These are phyloP conservation scores for Calypte anna DNA, from an alignment of 2,113 vertebrate species.

Conservation along the genomic window DNA sequence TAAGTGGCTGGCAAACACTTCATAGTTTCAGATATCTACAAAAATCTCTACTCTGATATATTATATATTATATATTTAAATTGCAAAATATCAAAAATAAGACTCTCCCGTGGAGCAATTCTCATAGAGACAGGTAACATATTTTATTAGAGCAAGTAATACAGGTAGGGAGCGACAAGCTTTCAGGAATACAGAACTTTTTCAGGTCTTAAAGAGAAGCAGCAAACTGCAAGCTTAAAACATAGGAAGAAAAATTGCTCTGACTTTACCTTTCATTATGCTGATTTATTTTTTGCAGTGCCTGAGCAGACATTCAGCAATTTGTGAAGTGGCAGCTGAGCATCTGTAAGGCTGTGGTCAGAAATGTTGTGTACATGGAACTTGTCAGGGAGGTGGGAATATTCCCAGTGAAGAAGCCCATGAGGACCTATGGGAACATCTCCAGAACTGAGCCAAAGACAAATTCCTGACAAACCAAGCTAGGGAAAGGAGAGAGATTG, in stretches of 20 bases:
- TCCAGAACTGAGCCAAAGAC: not conserved
- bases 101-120: not conserved
- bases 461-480: not conserved
- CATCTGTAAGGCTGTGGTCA: not conserved
- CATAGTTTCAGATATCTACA: not conserved
- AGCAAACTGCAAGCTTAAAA: not conserved
- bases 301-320: not conserved
- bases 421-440: not conserved
- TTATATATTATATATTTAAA: not conserved
- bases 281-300: not conserved
- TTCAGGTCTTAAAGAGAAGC: not conserved
- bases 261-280: not conserved
- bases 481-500: not conserved
- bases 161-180: not conserved
- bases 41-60: not conserved
- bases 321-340: not conserved
- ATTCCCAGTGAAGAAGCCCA: not conserved
- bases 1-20: not conserved
- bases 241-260: not conserved
- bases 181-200: not conserved
- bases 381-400: not conserved
- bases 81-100: not conserved
- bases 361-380: accelerated
- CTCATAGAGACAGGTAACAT: not conserved
- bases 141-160: not conserved